Conservation (phyloP, 2,797 vertebrate genomes). For the Cottoperca gobio region DNA sequence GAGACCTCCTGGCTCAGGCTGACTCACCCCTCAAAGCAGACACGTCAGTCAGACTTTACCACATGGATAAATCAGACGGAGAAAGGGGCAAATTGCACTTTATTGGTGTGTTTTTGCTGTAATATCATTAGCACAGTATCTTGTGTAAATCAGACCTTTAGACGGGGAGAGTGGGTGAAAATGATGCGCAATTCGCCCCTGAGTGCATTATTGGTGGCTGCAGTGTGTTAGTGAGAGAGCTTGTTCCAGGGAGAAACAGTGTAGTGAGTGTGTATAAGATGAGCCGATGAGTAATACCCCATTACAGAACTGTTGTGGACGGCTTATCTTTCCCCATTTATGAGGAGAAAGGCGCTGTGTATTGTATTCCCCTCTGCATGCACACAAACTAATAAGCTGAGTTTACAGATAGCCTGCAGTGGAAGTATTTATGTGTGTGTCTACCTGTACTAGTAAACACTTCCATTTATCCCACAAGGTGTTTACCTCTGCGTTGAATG, state of each 20-base stretch:
- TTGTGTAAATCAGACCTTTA: too few relatives aligned
- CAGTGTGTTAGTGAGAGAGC: not conserved
- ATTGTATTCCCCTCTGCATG: conserved; percentile 1
- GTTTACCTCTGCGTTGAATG: conserved; percentile 24
- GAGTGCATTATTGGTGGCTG: not conserved
- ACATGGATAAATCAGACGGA: too few relatives aligned
- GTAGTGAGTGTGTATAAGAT: conserved; percentile 6
- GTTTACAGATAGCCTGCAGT: conserved; percentile 25
- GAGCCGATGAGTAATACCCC: conserved; percentile 8
- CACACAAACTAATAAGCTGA: conserved; percentile 18
- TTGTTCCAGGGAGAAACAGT: not conserved
- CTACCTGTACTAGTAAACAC: conserved; percentile 35
- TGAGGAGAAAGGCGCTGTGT: conserved; percentile 5
- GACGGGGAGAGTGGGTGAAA: too few relatives aligned
- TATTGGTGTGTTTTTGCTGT: too few relatives aligned
- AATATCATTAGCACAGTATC: too few relatives aligned
- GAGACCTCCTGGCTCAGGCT: too few relatives aligned
- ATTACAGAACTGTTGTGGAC: not conserved
- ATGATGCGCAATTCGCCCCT: too few relatives aligned
- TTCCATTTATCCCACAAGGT: conserved; percentile 36
- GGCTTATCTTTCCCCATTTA: not conserved
- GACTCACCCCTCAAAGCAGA: too few relatives aligned
- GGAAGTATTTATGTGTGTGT: conserved; percentile 40
- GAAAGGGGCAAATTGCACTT: too few relatives aligned
- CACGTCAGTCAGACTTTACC: too few relatives aligned